Percentiles rank a stretch among this genome's conserved stretches.
These are phyloP conservation scores for Cephus sareptanus DNA, from an alignment of 2,888 invertebrate genomes.

Conservation along the genomic window DNA sequence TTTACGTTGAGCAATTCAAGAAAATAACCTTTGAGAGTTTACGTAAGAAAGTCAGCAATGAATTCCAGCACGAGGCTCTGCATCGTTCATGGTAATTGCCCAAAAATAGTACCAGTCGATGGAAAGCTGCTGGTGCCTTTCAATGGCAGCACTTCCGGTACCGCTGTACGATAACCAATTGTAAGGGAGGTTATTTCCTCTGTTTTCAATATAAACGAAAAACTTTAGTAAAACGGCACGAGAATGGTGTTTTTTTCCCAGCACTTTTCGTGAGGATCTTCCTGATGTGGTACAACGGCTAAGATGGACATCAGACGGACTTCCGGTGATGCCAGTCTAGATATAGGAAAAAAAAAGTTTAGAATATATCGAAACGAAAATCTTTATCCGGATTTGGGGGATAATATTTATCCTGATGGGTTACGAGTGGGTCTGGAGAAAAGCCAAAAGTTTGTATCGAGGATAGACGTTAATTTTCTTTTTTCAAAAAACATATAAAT, in stretches of 20 bases:
- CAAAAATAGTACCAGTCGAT: conserved; percentile 2
- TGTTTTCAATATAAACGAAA: conserved; percentile 1
- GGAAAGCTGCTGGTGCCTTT: neutral
- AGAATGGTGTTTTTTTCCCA: neutral
- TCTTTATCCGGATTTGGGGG: conserved; percentile 25
- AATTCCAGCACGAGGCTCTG: neutral
- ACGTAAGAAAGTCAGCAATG: neutral
- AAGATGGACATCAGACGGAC: neutral
- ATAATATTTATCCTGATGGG: conserved; percentile 44
- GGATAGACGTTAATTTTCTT: neutral
- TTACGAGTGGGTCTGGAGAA: conserved; percentile 42
- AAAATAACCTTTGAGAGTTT: neutral
- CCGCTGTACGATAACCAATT: neutral
- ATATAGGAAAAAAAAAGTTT: neutral
- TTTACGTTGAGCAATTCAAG: neutral
- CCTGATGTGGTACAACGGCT: neutral
- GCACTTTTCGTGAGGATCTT: neutral
- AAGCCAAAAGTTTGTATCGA: neutral
- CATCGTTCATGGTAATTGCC: conserved; percentile 1
- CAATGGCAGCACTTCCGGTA: conserved; percentile 5
- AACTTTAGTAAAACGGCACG: neutral
- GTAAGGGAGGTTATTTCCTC: neutral
- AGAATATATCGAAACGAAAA: neutral
- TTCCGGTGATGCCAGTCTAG: neutral
- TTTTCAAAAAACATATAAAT: neutral